phyloP scores from a whole-genome alignment of 2,888 invertebrate genomes.

The Lasioglossum oenotherae region DNA sequence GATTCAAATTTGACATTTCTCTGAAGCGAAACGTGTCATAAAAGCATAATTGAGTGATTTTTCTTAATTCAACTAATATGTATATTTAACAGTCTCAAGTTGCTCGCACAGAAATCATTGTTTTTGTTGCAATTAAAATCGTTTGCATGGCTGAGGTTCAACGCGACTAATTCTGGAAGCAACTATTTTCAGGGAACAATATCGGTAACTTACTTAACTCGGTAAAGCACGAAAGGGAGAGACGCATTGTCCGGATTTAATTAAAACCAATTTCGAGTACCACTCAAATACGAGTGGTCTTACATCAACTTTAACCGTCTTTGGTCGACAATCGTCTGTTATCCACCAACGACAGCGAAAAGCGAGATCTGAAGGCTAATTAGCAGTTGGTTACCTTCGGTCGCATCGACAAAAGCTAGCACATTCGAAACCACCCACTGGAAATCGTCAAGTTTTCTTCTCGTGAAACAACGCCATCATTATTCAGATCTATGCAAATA shows the following conservation, averaged over 20 bases:
- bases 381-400: constrained; percentile 66
- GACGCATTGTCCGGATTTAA: constrained; percentile 74
- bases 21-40: not conserved
- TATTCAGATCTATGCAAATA: not conserved
- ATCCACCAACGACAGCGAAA: constrained; percentile 45
- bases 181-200: constrained; percentile 57
- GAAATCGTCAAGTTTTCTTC: constrained; percentile 1
- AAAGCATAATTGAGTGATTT: not conserved
- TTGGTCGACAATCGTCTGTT: constrained; percentile 40
- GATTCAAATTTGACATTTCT: not conserved
- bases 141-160: constrained; percentile 41
- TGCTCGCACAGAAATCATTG: constrained; percentile 24
- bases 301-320: constrained; percentile 66
- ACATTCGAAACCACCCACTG: not conserved
- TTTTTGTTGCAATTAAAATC: constrained; percentile 66
- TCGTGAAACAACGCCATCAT: not conserved
- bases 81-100: constrained; percentile 22
- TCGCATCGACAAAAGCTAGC: constrained; percentile 46
- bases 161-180: constrained; percentile 36
- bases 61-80: constrained; percentile 29
- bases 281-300: constrained; percentile 63
- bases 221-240: constrained; percentile 52
- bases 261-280: constrained; percentile 72
- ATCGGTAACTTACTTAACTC: constrained; percentile 55
- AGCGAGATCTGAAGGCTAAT: constrained; percentile 71